Conservation (phyloP, 2,888 invertebrate species). For the Galeruca laticollis region DNA sequence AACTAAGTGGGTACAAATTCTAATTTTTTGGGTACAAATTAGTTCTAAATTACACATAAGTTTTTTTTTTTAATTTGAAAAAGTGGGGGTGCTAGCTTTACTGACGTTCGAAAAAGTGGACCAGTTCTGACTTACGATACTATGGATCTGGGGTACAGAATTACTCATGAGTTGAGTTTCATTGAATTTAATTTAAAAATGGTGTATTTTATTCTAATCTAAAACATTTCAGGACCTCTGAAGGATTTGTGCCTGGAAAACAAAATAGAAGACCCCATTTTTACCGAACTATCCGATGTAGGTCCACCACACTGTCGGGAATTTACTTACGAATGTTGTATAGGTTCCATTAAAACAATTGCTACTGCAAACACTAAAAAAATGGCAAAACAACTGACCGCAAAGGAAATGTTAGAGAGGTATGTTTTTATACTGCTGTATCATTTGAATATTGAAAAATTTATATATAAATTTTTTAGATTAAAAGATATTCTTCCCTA, state of each 20-base stretch:
- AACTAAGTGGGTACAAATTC: too few species aligned
- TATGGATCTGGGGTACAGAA: too few species aligned
- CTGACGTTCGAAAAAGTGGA: too few species aligned
- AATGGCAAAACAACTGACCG: slow-evolving; percentile 75
- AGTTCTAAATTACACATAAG: too few species aligned
- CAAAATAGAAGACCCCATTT: slow-evolving; percentile 69
- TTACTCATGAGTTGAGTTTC: too few species aligned
- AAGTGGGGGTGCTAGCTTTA: too few species aligned
- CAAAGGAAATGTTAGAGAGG: slow-evolving; percentile 66
- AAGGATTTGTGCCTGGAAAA: slow-evolving; percentile 66
- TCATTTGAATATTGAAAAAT: background rate
- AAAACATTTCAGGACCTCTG: slow-evolving; percentile 47
- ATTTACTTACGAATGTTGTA: slow-evolving; percentile 72
- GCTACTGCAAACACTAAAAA: slow-evolving; percentile 75
- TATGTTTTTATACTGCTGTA: slow-evolving; percentile 34
- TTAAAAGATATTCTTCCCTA: slow-evolving; percentile 54
- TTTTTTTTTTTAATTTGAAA: too few species aligned
- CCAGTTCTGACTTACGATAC: too few species aligned
- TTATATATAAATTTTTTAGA: slow-evolving; percentile 42
- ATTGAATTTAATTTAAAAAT: too few species aligned
- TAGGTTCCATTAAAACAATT: slow-evolving; percentile 70
- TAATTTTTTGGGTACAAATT: too few species aligned
- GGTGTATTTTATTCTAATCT: too few species aligned
- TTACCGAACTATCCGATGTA: slow-evolving; percentile 72
- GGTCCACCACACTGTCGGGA: slow-evolving; percentile 76